These are phyloP conservation scores for Oxyura jamaicensis DNA, from an alignment of 2,113 vertebrate genomes.

Conservation along the genomic window DNA sequence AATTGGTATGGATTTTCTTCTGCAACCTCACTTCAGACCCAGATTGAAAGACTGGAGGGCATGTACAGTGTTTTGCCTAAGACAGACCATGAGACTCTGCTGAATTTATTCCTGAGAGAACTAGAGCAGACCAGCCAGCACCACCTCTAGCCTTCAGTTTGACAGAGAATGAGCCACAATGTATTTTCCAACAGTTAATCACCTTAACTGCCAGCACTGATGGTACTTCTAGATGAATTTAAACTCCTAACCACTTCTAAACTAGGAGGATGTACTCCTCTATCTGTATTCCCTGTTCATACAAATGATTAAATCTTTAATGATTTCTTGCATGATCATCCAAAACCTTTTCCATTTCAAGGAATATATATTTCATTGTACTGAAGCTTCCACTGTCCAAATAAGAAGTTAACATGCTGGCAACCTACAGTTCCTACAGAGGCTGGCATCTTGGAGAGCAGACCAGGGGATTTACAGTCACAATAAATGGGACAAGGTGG, in stretches of 20 bases:
- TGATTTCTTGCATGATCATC: neutral
- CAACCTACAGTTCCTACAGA: neutral
- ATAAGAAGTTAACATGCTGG: neutral
- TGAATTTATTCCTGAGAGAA: neutral
- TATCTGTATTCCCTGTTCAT: neutral
- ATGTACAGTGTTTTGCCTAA: neutral
- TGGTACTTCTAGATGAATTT: neutral
- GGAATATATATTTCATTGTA: neutral
- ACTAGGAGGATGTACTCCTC: neutral
- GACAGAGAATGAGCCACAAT: neutral
- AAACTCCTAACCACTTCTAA: neutral
- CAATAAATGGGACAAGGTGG: neutral
- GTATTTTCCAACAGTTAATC: neutral
- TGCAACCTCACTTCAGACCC: neutral
- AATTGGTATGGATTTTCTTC: neutral
- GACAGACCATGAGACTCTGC: neutral
- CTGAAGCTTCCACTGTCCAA: neutral
- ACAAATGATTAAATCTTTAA: neutral
- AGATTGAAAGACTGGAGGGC: neutral
- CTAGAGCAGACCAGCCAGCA: neutral
- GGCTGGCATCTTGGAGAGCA: neutral
- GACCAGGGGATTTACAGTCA: neutral
- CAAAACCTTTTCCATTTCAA: neutral
- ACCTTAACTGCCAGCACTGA: neutral
- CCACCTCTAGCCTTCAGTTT: neutral